Percentiles rank a stretch among this genome's conserved stretches.
These are phyloP conservation scores for Pediacus dermestoides DNA, from an alignment of 2,888 invertebrate genomes.

Conservation along the genomic window DNA sequence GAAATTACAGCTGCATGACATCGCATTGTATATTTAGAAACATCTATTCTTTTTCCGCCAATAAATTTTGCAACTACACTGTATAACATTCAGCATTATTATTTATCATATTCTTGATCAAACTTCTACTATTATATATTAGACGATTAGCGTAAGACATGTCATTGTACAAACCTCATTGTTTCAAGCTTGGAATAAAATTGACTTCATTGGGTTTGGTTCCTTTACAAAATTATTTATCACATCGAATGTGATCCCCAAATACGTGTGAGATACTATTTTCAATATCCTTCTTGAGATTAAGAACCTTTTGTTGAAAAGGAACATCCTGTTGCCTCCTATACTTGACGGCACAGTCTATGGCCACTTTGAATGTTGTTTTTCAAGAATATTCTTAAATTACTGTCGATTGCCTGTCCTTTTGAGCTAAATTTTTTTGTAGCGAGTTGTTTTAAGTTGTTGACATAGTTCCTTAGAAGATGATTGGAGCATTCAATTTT, in stretches of 20 bases:
- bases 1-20: no score
- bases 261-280: slow-evolving; percentile 29
- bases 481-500: no score
- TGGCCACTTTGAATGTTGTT: background rate
- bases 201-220: background rate
- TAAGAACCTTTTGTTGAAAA: background rate
- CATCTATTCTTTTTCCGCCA: no score
- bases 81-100: no score
- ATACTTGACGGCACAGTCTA: slow-evolving; percentile 1
- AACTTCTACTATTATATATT: slow-evolving; percentile 15
- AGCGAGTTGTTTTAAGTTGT: no score
- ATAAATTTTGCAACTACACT: no score
- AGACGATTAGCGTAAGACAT: slow-evolving; percentile 8
- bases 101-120: no score
- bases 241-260: slow-evolving; percentile 29
- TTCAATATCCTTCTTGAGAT: slow-evolving; percentile 4
- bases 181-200: background rate
- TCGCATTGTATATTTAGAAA: no score
- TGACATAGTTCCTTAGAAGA: no score
- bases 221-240: slow-evolving; percentile 11
- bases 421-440: no score
- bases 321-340: no score
- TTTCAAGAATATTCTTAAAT: background rate
- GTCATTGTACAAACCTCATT: background rate
- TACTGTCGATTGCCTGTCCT: no score